phyloP scores from a whole-genome alignment of 2,797 vertebrate genomes.

The Cottoperca gobio region DNA sequence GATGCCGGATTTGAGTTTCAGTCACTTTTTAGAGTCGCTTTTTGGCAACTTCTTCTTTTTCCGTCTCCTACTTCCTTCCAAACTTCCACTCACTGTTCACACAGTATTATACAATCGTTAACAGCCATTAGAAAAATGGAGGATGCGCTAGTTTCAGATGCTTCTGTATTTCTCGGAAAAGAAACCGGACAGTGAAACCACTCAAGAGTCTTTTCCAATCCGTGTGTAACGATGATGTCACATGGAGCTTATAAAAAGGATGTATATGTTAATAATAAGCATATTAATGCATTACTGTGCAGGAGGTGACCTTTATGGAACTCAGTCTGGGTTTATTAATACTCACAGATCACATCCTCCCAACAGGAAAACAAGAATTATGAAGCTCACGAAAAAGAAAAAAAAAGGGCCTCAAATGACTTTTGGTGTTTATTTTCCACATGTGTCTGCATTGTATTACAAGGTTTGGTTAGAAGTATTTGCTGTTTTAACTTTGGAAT shows the following conservation, averaged over 20 bases:
- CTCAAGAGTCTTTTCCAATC: constrained; percentile 7
- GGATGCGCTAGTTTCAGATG: constrained; percentile 37
- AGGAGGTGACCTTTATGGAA: not conserved
- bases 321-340: not conserved
- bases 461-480: not conserved
- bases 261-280: not conserved
- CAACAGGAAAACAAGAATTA: constrained; percentile 7
- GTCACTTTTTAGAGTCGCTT: constrained; percentile 5
- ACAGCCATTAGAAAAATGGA: constrained; percentile 12
- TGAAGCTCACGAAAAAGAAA: no score
- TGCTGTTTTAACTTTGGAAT: not conserved
- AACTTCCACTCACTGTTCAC: constrained; percentile 7
- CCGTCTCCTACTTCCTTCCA: not conserved
- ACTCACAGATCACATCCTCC: not conserved
- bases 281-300: not conserved
- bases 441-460: not conserved
- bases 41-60: not conserved
- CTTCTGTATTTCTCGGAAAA: constrained; percentile 37
- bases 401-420: not conserved
- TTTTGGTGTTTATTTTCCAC: not conserved
- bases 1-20: constrained; percentile 41
- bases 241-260: not conserved
- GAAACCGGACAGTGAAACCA: constrained; percentile 42
- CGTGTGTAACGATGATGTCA: constrained; percentile 41
- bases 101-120: constrained; percentile 10